phyloP scores from a whole-genome alignment of 23 tunicate species.

The Trididemnum nubilum region DNA sequence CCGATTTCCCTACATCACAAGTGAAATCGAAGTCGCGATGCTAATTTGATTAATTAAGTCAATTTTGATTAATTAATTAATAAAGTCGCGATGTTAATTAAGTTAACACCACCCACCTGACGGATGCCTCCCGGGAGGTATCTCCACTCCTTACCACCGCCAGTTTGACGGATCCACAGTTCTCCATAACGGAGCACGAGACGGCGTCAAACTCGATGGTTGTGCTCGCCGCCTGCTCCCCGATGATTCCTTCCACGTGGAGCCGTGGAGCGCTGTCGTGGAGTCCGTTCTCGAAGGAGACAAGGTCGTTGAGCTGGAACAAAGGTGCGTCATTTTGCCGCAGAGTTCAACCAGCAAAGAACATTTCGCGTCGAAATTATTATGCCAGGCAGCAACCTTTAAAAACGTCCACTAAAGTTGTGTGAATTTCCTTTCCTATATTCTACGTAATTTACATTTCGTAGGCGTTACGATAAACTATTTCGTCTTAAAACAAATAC shows the following conservation, averaged over 20 bases:
- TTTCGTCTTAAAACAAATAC: too few relatives aligned
- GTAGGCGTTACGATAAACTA: too few relatives aligned
- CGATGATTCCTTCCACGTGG: constrained; percentile 34
- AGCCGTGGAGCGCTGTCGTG: constrained; percentile 24
- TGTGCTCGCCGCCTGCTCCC: constrained; percentile 22
- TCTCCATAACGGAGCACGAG: constrained; percentile 84
- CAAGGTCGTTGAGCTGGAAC: constrained; percentile 27
- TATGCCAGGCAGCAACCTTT: neutral
- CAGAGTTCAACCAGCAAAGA: neutral
- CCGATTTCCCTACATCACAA: too few relatives aligned
- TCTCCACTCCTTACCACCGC: constrained; percentile 74
- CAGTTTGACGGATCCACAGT: constrained; percentile 71
- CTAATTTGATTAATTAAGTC: too few relatives aligned
- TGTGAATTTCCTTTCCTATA: too few relatives aligned
- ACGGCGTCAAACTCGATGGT: constrained; percentile 81
- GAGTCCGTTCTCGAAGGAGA: constrained; percentile 30
- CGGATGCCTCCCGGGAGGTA: constrained; percentile 32
- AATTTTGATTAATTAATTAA: too few relatives aligned
- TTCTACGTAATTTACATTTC: too few relatives aligned
- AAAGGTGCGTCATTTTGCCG: too few relatives aligned
- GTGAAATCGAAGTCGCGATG: too few relatives aligned
- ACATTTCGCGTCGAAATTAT: neutral
- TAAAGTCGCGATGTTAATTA: too few relatives aligned
- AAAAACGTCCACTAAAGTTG: too few relatives aligned
- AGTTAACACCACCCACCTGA: too few relatives aligned